A percentile compares a stretch with the other conserved stretches of the same genome.
Evolutionary conservation across 2,888 invertebrate species (phyloP).

Genomic region (Blastobasis adustella): DNA sequence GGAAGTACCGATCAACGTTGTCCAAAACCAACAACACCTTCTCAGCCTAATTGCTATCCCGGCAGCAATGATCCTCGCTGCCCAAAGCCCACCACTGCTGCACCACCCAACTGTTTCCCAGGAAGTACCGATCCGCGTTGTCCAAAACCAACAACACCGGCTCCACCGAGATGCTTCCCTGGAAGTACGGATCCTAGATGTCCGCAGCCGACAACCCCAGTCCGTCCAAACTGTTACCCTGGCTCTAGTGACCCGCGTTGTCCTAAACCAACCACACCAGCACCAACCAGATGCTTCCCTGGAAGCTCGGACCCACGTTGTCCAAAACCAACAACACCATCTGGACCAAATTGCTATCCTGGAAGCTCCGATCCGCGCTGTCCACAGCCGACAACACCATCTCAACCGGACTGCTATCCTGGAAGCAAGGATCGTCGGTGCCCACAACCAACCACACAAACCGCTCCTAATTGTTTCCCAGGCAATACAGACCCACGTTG

Average conservation of each 20-base stretch:
- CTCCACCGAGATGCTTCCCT: constrained; percentile 16
- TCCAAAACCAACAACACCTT: constrained; percentile 16
- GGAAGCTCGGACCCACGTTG: constrained; percentile 19
- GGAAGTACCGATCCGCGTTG: constrained; percentile 38
- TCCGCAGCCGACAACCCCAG: constrained; percentile 29
- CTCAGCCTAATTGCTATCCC: constrained; percentile 24
- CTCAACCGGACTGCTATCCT: constrained; percentile 27
- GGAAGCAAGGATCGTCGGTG: constrained; percentile 25
- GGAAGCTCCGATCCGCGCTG: constrained; percentile 17
- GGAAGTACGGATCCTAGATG: constrained; percentile 44
- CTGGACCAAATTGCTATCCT: constrained; percentile 17
- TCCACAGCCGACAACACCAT: constrained; percentile 16
- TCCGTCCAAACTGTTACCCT: constrained; percentile 27
- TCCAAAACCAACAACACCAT: constrained; percentile 16
- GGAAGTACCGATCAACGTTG: constrained; percentile 10
- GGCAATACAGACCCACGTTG: constrained; percentile 29
- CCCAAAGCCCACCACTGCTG: constrained; percentile 23
- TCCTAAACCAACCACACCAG: constrained; percentile 21
- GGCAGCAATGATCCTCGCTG: constrained; percentile 19
- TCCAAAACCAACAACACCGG: constrained; percentile 24
- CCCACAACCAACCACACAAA: constrained; percentile 9
- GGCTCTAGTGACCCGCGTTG: constrained; percentile 31
- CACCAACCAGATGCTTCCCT: constrained; percentile 20
- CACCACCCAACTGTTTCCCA: constrained; percentile 29
- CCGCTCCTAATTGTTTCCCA: constrained; percentile 16